These are phyloP conservation scores for Drosophila robusta DNA, from an alignment of 2,888 invertebrate genomes.

Conservation along the genomic window DNA sequence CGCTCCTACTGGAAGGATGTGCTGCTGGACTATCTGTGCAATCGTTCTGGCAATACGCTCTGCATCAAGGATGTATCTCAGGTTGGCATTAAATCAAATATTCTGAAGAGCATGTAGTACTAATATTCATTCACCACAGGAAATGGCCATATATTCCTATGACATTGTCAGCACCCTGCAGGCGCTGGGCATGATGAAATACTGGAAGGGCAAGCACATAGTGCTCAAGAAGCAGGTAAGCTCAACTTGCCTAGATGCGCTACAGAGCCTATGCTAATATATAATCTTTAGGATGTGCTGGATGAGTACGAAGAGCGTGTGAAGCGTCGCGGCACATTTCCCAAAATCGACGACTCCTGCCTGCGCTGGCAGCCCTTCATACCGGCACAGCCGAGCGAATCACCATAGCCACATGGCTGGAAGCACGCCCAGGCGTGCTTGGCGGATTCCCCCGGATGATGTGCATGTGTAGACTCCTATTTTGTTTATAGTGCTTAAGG, in stretches of 20 bases:
- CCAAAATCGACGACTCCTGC: slow-evolving; percentile 94
- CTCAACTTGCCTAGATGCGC: not conserved
- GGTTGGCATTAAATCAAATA: slow-evolving; percentile 59
- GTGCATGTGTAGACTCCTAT: slow-evolving; percentile 39
- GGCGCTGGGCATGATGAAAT: slow-evolving; percentile 98
- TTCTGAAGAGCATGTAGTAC: not conserved
- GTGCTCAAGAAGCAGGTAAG: slow-evolving; percentile 96
- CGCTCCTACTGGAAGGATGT: slow-evolving; percentile 99
- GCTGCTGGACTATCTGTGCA: slow-evolving; percentile 94
- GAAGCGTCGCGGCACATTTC: slow-evolving; percentile 91
- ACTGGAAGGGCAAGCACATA: slow-evolving; percentile 99
- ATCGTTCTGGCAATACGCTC: slow-evolving; percentile 94
- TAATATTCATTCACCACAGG: slow-evolving; percentile 85
- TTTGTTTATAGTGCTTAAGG: slow-evolving; percentile 39
- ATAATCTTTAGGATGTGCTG: slow-evolving; percentile 91
- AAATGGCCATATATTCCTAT: slow-evolving; percentile 98
- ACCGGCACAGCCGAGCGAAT: slow-evolving; percentile 85
- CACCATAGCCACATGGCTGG: slow-evolving; percentile 78
- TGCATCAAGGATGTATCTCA: slow-evolving; percentile 94
- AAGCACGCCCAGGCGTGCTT: slow-evolving; percentile 72
- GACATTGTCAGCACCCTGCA: slow-evolving; percentile 99
- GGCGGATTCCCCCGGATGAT: slow-evolving; percentile 56
- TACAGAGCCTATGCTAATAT: not conserved
- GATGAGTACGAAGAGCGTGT: slow-evolving; percentile 96
- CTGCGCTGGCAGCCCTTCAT: slow-evolving; percentile 95